phyloP scores from a whole-genome alignment of 2,888 invertebrate species.

The Amblyjoppa proteus region DNA sequence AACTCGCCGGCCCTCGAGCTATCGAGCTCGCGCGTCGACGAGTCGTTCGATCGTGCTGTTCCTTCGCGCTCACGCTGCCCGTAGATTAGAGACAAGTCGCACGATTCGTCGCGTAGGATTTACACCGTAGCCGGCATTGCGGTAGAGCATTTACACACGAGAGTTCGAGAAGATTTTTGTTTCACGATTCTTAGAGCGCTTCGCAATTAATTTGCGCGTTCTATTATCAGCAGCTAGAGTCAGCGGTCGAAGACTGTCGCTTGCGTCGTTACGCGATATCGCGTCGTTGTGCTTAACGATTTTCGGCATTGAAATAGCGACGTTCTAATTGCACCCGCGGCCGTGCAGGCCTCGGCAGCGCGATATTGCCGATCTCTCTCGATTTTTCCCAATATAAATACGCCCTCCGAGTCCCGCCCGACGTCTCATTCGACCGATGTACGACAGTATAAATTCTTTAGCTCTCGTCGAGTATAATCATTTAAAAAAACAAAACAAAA shows the following conservation, averaged over 20 bases:
- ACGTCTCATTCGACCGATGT: background rate
- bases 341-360: background rate
- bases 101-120: background rate
- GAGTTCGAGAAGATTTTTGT: background rate
- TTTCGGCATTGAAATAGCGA: constrained; percentile 1
- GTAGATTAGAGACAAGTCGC: constrained; percentile 11
- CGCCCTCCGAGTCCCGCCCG: background rate
- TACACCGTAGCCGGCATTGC: background rate
- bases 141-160: constrained; percentile 3
- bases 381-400: constrained; percentile 38
- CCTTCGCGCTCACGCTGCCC: constrained; percentile 3
- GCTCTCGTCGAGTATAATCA: background rate
- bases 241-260: constrained; percentile 8
- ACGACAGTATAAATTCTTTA: background rate
- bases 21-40: background rate
- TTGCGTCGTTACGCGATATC: background rate
- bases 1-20: background rate
- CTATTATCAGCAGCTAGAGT: background rate
- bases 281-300: background rate
- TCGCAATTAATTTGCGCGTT: background rate
- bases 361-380: background rate
- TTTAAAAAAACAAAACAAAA: background rate
- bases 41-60: background rate
- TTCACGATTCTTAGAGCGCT: constrained; percentile 14
- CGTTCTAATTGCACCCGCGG: background rate